Conservation (phyloP, 2,797 vertebrate species). For the Hydrocynus forskahlii region DNA sequence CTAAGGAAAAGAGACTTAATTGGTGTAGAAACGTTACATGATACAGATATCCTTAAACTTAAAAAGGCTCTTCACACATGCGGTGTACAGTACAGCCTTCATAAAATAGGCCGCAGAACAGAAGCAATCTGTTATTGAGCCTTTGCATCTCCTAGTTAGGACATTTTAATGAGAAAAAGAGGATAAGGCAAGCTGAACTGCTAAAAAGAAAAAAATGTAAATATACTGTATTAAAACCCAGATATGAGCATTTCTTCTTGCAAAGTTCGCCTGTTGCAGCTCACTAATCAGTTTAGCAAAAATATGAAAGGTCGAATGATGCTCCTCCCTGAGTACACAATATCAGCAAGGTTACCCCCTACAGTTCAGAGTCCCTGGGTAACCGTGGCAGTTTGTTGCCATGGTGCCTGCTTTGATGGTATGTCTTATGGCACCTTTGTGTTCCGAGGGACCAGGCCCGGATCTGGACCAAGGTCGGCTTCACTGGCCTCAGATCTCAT, state of each 20-base stretch:
- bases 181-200: neutral
- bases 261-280: neutral
- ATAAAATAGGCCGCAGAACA: conserved; percentile 23
- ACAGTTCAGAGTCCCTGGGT: conserved; percentile 22
- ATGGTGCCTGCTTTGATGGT: conserved; percentile 50
- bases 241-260: neutral
- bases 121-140: conserved; percentile 10
- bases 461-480: conserved; percentile 38
- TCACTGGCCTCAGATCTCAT: conserved; percentile 55
- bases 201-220: neutral
- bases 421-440: conserved; percentile 43
- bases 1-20: neutral
- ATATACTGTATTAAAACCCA: too few species aligned
- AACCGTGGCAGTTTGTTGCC: conserved; percentile 50
- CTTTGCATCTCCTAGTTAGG: neutral
- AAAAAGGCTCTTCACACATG: too few species aligned
- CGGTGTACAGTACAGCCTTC: neutral
- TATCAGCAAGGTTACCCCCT: conserved; percentile 37
- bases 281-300: conserved; percentile 16
- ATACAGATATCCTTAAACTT: too few species aligned
- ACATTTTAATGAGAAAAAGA: neutral
- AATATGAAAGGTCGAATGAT: conserved; percentile 30
- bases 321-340: conserved; percentile 18
- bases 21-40: neutral
- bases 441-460: conserved; percentile 40